Evolutionary conservation across 1,140 invertebrate species (phyloP), one percentile per base, ranked within the genome.

Genomic region (Diabrotica virgifera): DNA sequence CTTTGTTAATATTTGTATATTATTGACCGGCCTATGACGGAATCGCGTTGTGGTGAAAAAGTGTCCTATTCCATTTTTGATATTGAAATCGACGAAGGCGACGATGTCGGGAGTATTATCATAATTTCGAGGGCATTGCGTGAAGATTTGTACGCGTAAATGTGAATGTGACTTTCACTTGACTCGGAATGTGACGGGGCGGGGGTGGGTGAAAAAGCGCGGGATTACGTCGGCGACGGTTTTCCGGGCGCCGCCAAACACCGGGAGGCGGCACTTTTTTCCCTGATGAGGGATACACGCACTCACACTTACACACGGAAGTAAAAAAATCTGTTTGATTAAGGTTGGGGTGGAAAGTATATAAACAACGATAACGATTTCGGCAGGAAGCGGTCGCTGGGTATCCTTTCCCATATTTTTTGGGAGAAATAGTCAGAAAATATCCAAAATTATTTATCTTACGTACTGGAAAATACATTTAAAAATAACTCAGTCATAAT

Each of bases 91-190:
- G 52, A 13, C 12, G 12, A 35, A 13, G 12, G 52, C 52, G n/a
- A 35, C 12, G 24, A 13, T 5, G 52, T 54, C 12, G 52, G 12
- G 52, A 12, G 52, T 35, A 12, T 54, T 54, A 54, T 54, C 37
- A 59, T 59, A 59, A 59, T 59, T 59, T 37, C 38, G 40, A 37
- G 36, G 58, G 38, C 58, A 59, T 59, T 59, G 58, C 58, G 58
- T 59, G 58, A 59, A 35, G 58, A 59, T 59, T 59, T 51, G 58
- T 59, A 59, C 58, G 58, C 58, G 46, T 59, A 59, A 59, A 59
- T 59, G 58, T 51, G 38, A 37, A 59, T 59, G 58, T 35, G 58
- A 59, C 58, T 59, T 59, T 59, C 40, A 59, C 36, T 59, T 59
- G 40, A 46, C 40, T 46, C n/a, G 24, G 40, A 46, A 46, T 46